Evolutionary conservation across 2,888 invertebrate genomes (phyloP).

Genomic region (Lochmaea crataegi): DNA sequence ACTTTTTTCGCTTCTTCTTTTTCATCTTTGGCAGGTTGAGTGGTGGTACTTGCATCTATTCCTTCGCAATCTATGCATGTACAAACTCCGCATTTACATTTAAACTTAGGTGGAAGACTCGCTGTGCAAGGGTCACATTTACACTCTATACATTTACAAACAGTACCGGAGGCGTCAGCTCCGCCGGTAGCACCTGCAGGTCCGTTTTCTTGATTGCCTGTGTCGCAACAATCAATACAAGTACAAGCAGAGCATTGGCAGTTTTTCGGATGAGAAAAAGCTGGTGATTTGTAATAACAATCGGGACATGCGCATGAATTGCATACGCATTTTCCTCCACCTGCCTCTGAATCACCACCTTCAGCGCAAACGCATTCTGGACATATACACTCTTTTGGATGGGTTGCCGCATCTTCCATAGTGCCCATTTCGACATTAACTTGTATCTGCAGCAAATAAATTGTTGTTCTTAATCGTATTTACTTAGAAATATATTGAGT

Average conservation of each 20-base stretch:
- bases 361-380: conserved; percentile 32
- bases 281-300: conserved; percentile 16
- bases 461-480: too few species aligned
- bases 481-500: background rate
- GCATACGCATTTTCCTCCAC: conserved; percentile 24
- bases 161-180: background rate
- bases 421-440: background rate
- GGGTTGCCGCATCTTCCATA: background rate
- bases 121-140: conserved; percentile 35
- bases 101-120: background rate
- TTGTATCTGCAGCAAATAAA: conserved; percentile 7
- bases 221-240: conserved; percentile 28
- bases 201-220: background rate
- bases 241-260: conserved; percentile 37
- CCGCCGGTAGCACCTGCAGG: background rate
- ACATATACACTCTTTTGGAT: conserved; percentile 22
- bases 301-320: conserved; percentile 28
- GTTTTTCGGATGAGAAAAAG: background rate
- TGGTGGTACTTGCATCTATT: too few species aligned
- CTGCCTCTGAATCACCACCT: background rate
- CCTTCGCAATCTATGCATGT: conserved; percentile 14
- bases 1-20: conserved; percentile 11
- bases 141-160: conserved; percentile 29
- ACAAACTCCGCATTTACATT: conserved; percentile 29
- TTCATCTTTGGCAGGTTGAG: background rate